phyloP scores from a whole-genome alignment of 2,113 vertebrate genomes.

The Corythoichthys haematopterus region DNA sequence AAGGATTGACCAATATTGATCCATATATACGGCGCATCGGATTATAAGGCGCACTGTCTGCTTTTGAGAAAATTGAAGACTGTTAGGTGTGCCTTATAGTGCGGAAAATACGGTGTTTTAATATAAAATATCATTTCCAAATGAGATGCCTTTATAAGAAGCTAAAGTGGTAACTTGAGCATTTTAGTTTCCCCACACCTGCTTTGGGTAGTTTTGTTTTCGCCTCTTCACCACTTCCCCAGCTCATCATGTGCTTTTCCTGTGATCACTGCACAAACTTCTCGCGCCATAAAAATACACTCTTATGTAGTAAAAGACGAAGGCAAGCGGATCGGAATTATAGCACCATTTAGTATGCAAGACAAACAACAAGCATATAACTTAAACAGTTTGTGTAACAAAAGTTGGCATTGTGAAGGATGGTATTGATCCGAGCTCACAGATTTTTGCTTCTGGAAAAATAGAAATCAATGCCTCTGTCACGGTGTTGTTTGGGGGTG shows the following conservation, averaged over 20 bases:
- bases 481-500: slow-evolving; percentile 53
- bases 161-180: neutral
- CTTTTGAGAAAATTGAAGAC: no score
- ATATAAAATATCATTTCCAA: neutral
- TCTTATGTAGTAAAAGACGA: neutral
- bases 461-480: slow-evolving; percentile 79
- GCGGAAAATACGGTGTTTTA: no score
- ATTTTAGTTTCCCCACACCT: neutral
- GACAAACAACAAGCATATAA: neutral
- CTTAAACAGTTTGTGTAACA: neutral
- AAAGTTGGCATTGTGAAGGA: neutral
- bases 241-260: neutral
- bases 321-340: neutral
- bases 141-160: neutral
- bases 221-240: slow-evolving; percentile 1
- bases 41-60: no score
- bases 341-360: neutral
- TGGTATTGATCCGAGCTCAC: neutral
- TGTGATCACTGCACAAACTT: neutral
- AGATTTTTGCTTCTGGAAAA: slow-evolving; percentile 72
- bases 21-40: no score
- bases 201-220: neutral
- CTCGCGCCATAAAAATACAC: neutral
- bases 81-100: no score
- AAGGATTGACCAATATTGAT: no score